A percentile compares a stretch with the other conserved stretches of the same genome.
These are phyloP conservation scores for Drosophila falleni DNA, from an alignment of 2,888 invertebrate species.

Conservation along the genomic window DNA sequence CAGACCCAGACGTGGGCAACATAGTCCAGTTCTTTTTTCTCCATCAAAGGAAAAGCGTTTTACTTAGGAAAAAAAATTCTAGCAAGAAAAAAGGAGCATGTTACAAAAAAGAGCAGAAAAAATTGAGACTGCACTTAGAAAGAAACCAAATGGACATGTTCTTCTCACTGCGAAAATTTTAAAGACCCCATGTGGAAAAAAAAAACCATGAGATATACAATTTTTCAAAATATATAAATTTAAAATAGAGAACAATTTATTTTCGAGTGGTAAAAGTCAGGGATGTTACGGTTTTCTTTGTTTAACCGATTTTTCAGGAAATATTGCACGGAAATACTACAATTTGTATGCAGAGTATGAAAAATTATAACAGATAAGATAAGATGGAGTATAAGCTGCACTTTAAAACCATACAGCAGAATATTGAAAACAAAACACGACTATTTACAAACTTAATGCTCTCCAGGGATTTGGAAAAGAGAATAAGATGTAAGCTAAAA, in stretches of 20 bases:
- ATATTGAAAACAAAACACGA: background rate
- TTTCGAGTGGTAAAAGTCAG: too few species aligned
- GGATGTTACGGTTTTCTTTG: too few species aligned
- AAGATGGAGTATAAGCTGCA: too few species aligned
- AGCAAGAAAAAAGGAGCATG: background rate
- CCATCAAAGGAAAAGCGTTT: conserved; percentile 1
- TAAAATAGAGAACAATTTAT: too few species aligned
- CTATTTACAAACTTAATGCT: background rate
- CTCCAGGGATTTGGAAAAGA: background rate
- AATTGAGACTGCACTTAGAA: background rate
- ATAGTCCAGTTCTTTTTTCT: background rate
- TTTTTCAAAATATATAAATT: too few species aligned
- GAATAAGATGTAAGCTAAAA: background rate
- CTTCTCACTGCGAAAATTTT: background rate
- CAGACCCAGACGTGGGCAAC: background rate
- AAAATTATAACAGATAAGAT: too few species aligned
- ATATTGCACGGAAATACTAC: too few species aligned
- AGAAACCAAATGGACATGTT: background rate
- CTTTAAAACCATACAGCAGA: too few species aligned
- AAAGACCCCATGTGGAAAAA: background rate
- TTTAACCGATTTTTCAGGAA: too few species aligned
- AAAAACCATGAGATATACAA: background rate
- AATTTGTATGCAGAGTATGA: too few species aligned
- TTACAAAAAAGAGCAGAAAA: background rate
- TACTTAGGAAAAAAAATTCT: background rate